A percentile compares a stretch with the other conserved stretches of the same genome.
These are phyloP conservation scores for Meandrusa payeni DNA, from an alignment of 2,888 invertebrate species.

Conservation along the genomic window DNA sequence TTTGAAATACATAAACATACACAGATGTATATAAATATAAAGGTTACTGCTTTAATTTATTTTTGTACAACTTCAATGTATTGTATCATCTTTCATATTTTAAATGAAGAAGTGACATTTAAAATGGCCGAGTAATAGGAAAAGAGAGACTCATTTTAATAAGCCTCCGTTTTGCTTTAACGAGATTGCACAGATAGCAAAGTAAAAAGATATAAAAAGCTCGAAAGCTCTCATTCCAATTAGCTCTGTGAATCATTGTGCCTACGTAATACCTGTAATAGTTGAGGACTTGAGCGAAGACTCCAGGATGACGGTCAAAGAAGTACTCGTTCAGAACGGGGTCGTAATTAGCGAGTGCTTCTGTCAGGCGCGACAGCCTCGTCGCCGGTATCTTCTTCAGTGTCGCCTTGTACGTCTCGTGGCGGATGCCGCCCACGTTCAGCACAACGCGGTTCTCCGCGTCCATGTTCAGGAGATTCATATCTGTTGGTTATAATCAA, in stretches of 20 bases:
- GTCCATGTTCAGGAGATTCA: constrained; percentile 97
- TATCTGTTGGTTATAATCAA: constrained; percentile 75
- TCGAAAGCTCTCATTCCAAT: constrained; percentile 3
- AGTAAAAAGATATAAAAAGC: neutral
- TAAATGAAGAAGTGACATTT: too few relatives aligned
- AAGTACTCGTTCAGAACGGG: constrained; percentile 99
- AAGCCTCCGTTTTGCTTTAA: too few relatives aligned
- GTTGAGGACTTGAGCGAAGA: constrained; percentile 97
- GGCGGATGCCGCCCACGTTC: constrained; percentile 98
- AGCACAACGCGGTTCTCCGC: constrained; percentile 99
- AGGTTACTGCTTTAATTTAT: too few relatives aligned
- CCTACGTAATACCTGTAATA: constrained; percentile 88
- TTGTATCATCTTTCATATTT: too few relatives aligned
- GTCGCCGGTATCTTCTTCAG: constrained; percentile 99
- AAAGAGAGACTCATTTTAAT: too few relatives aligned
- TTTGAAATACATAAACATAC: too few relatives aligned
- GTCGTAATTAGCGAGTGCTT: constrained; percentile 99
- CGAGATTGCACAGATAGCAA: neutral
- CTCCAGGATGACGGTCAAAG: constrained; percentile 96
- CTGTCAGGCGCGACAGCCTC: constrained; percentile 94
- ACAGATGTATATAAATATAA: too few relatives aligned
- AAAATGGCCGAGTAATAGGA: too few relatives aligned
- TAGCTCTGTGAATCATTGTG: constrained; percentile 6
- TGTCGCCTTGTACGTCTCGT: constrained; percentile 97
- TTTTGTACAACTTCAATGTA: too few relatives aligned